These are phyloP conservation scores for Apodemus agrarius DNA, from an alignment of 2,797 vertebrate species.

Conservation along the genomic window DNA sequence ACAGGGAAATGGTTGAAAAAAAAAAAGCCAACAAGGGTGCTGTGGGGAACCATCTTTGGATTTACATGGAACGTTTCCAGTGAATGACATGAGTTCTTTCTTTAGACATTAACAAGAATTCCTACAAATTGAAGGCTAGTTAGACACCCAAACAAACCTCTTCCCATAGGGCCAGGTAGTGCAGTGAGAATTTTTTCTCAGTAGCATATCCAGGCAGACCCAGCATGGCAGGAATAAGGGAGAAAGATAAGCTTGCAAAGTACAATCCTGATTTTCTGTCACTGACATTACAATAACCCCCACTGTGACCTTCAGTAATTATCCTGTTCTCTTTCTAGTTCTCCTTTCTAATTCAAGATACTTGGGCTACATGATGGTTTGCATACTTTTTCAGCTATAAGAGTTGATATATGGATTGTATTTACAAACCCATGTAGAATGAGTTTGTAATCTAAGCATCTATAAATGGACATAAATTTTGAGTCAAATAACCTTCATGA, in stretches of 20 bases:
- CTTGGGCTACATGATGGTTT: constrained; percentile 9
- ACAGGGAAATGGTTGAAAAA: constrained; percentile 61
- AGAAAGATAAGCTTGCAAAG: not conserved
- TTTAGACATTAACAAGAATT: constrained; percentile 42
- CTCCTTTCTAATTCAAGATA: constrained; percentile 36
- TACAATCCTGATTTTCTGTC: not conserved
- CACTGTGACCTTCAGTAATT: not conserved
- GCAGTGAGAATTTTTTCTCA: not conserved
- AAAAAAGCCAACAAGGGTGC: constrained; percentile 40
- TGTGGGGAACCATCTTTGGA: not conserved
- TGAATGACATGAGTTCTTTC: constrained; percentile 1
- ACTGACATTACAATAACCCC: not conserved
- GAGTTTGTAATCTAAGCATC: constrained; percentile 63
- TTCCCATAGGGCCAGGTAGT: not conserved
- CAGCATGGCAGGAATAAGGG: not conserved
- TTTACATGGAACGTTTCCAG: constrained; percentile 52
- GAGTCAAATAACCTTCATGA: constrained; percentile 28
- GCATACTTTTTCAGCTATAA: constrained; percentile 32
- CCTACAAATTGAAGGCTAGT: not conserved
- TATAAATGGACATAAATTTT: constrained; percentile 62
- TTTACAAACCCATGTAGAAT: constrained; percentile 39
- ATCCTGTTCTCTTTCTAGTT: not conserved
- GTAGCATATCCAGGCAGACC: not conserved
- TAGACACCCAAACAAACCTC: constrained; percentile 63
- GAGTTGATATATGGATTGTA: constrained; percentile 46